Conservation (phyloP, 2,113 vertebrate species). For the Nicator chloris region DNA sequence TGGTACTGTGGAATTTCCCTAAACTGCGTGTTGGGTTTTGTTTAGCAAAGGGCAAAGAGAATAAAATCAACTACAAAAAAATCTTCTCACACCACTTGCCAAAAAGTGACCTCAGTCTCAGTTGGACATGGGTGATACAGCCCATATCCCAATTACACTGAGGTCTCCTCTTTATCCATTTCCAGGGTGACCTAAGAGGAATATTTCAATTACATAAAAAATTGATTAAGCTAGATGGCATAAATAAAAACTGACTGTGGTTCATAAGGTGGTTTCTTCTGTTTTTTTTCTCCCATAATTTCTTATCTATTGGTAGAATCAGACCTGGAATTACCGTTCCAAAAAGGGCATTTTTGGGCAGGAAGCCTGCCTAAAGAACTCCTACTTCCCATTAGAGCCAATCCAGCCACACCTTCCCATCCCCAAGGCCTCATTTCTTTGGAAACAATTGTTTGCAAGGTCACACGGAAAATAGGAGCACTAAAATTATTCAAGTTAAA, state of each 20-base stretch:
- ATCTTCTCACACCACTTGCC: not conserved
- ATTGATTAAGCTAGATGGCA: not conserved
- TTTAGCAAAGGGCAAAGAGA: not conserved
- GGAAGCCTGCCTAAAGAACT: not conserved
- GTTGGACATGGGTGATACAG: not conserved
- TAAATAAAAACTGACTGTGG: not conserved
- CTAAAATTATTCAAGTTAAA: not conserved
- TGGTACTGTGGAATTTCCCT: not conserved
- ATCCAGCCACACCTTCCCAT: not conserved
- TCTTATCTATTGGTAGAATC: not conserved
- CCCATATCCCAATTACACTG: not conserved
- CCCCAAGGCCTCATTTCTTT: not conserved
- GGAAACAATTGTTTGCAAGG: slow-evolving; percentile 1
- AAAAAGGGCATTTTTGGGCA: not conserved
- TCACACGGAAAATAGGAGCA: not conserved
- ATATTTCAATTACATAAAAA: slow-evolving; percentile 3
- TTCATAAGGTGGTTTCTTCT: not conserved
- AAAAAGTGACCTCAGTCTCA: not conserved
- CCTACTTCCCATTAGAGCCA: not conserved
- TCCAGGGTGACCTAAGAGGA: not conserved
- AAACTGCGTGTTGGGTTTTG: not conserved
- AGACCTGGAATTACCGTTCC: not conserved
- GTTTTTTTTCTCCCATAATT: not conserved
- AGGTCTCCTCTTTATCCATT: not conserved
- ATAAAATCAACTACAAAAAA: not conserved